Percentiles rank a stretch among this genome's conserved stretches.
These are phyloP conservation scores for Gobio gobio DNA, from an alignment of 2,113 vertebrate genomes.

Conservation along the genomic window DNA sequence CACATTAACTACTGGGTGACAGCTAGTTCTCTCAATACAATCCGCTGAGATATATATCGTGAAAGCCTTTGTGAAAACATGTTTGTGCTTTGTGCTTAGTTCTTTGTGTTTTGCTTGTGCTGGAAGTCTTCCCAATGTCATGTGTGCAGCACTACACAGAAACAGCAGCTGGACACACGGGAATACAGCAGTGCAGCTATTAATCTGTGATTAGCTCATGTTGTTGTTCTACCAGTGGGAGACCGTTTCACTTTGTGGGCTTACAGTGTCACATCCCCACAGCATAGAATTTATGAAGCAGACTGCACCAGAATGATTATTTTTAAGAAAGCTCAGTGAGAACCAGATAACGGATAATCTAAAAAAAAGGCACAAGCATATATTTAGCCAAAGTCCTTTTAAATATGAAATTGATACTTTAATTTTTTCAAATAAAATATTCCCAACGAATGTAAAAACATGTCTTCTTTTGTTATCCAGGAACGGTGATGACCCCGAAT, in stretches of 20 bases:
- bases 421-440: not conserved
- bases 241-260: conserved; percentile 24
- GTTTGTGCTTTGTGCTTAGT: conserved; percentile 30
- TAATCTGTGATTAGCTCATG: conserved; percentile 44
- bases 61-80: not conserved
- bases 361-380: not conserved
- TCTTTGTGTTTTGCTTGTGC: not conserved
- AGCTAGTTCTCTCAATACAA: not conserved
- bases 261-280: conserved; percentile 1
- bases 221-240: conserved; percentile 35
- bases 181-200: conserved; percentile 44
- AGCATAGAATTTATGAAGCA: not conserved
- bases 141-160: not conserved
- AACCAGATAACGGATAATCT: not conserved
- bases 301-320: not conserved
- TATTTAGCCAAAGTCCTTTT: not conserved
- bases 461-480: conserved; percentile 66
- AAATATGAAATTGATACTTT: not conserved
- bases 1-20: not conserved
- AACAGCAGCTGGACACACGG: conserved; percentile 26
- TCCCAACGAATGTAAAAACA: not conserved
- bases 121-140: not conserved
- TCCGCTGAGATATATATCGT: not conserved
- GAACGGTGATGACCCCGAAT: conserved; percentile 97
- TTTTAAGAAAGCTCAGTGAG: not conserved